Evolutionary conservation across 2,888 invertebrate genomes (phyloP).

Genomic region (Agapostemon virescens): DNA sequence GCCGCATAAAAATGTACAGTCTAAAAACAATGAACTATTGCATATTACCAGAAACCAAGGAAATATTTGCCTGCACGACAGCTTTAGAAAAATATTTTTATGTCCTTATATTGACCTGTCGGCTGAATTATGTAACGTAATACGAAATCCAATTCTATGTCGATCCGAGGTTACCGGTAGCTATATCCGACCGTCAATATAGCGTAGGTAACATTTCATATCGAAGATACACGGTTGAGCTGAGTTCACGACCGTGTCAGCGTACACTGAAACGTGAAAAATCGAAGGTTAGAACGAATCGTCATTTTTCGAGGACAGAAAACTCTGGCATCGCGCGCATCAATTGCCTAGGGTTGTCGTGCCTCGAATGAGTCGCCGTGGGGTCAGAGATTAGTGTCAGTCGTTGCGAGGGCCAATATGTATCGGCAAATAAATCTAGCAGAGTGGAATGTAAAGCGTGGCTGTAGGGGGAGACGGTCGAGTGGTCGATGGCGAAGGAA

Average conservation of each 20-base stretch:
- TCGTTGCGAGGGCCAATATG: slow-evolving; percentile 59
- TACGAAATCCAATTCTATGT: slow-evolving; percentile 8
- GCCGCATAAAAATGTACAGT: background rate
- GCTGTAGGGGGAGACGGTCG: slow-evolving; percentile 43
- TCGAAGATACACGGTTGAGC: slow-evolving; percentile 12
- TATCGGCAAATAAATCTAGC: slow-evolving; percentile 68
- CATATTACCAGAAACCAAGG: background rate
- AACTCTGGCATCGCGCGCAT: slow-evolving; percentile 37
- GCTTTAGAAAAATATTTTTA: background rate
- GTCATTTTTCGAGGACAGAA: slow-evolving; percentile 11
- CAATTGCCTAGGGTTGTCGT: slow-evolving; percentile 53
- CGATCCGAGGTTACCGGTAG: background rate
- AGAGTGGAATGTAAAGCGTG: slow-evolving; percentile 64
- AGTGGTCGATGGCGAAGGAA: slow-evolving; percentile 48
- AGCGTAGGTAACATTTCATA: slow-evolving; percentile 3
- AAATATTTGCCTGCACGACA: background rate
- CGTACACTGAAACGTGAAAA: slow-evolving; percentile 6
- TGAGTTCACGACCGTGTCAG: slow-evolving; percentile 4
- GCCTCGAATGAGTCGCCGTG: slow-evolving; percentile 48
- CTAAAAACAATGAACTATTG: background rate
- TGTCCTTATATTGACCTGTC: background rate
- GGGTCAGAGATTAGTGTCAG: slow-evolving; percentile 64
- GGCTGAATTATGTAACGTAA: slow-evolving; percentile 5
- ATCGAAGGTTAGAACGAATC: background rate
- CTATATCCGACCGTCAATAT: background rate